A percentile compares a stretch with the other conserved stretches of the same genome.
Conservation (phyloP, 2,113 vertebrate species). For the Nematolebias whitei region DNA sequence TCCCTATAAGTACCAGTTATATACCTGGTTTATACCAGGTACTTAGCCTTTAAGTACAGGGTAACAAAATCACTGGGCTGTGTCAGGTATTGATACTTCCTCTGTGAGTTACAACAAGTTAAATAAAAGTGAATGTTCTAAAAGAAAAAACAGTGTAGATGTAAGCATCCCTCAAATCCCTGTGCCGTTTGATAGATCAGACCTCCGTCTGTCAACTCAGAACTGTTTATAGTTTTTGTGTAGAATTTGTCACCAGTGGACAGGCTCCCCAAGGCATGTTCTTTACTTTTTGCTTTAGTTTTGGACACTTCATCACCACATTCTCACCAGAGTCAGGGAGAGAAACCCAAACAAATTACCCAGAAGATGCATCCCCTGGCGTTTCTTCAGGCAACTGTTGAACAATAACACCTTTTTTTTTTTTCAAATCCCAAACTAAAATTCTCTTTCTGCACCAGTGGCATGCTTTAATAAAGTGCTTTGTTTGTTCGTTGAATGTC, state of each 20-base stretch:
- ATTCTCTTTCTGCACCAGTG: not conserved
- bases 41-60: no score
- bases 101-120: no score
- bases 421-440: not conserved
- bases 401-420: not conserved
- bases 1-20: no score
- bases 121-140: no score
- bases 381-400: no score
- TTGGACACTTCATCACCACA: no score
- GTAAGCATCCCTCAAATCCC: not conserved
- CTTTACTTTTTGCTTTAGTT: not conserved
- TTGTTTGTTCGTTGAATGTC: slow-evolving; percentile 18
- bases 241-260: not conserved
- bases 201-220: not conserved
- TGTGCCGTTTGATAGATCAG: not conserved
- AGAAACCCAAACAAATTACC: not conserved
- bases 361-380: no score
- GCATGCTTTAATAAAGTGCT: slow-evolving; percentile 25
- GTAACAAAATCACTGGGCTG: no score
- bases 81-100: no score
- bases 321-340: not conserved
- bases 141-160: not conserved
- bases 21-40: no score
- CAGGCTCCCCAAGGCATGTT: not conserved
- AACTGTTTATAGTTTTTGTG: not conserved